phyloP scores from a whole-genome alignment of 1,140 invertebrate genomes.

The Heliconius hewitsoni region DNA sequence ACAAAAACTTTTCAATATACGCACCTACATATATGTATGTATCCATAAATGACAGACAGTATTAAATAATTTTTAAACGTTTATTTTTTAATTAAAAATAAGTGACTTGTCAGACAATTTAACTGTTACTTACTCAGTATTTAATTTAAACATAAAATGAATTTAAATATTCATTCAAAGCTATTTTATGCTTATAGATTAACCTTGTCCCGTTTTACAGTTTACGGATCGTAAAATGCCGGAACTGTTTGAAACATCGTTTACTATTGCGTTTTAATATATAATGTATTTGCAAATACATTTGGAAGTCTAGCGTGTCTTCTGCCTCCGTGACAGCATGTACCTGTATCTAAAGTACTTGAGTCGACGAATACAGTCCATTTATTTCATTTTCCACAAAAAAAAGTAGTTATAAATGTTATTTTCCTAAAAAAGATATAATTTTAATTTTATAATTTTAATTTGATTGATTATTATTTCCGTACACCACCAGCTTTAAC shows the following conservation, averaged over 20 bases:
- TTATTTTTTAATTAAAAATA: neutral
- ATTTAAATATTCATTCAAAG: slow-evolving; percentile 20
- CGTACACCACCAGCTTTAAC: too few relatives aligned
- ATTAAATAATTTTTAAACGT: neutral
- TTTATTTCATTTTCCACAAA: too few relatives aligned
- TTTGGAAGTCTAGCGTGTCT: neutral
- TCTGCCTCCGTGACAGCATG: neutral
- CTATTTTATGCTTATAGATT: slow-evolving; percentile 9
- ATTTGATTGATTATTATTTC: too few relatives aligned
- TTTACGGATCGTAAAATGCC: slow-evolving; percentile 43
- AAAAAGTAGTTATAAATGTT: too few relatives aligned
- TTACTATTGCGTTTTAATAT: slow-evolving; percentile 13
- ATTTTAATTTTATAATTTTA: too few relatives aligned
- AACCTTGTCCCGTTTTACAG: slow-evolving; percentile 40
- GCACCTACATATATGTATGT: too few relatives aligned
- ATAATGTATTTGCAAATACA: slow-evolving; percentile 10
- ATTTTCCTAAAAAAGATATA: too few relatives aligned
- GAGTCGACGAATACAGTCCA: too few relatives aligned
- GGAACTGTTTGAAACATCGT: slow-evolving; percentile 33
- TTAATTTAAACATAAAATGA: slow-evolving; percentile 7
- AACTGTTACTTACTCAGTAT: neutral
- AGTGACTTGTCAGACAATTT: neutral
- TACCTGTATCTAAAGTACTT: neutral
- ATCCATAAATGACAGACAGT: neutral
- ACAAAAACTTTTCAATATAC: too few relatives aligned